Evolutionary conservation across 2,888 invertebrate species (phyloP).

Genomic region (Schizotus pectinicornis): DNA sequence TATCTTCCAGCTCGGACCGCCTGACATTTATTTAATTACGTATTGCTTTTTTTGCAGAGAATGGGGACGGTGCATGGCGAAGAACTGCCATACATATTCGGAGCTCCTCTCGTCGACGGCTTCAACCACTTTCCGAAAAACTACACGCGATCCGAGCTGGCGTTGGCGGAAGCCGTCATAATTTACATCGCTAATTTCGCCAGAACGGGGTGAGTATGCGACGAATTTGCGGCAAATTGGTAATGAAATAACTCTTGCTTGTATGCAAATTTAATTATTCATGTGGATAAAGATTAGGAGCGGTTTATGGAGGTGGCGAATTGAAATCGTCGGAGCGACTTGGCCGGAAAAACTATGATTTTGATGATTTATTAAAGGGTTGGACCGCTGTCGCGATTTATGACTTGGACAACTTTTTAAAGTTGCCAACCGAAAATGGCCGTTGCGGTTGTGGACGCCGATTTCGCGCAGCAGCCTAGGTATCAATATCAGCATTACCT

Average conservation of each 20-base stretch:
- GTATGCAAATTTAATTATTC: conserved; percentile 16
- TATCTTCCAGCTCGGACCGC: neutral
- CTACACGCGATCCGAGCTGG: conserved; percentile 86
- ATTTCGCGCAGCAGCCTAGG: no score
- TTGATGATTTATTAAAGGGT: no score
- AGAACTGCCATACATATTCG: conserved; percentile 89
- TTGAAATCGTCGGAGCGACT: conserved; percentile 1
- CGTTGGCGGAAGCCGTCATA: conserved; percentile 86
- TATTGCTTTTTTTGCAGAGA: conserved; percentile 63
- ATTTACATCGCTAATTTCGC: conserved; percentile 89
- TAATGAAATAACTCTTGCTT: conserved; percentile 3
- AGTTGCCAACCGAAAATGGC: no score
- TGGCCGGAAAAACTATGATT: neutral
- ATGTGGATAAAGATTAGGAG: neutral
- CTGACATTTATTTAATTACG: neutral
- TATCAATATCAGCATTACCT: no score
- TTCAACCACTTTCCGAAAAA: conserved; percentile 84
- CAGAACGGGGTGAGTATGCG: conserved; percentile 78
- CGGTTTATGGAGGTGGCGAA: neutral
- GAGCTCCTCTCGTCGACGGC: conserved; percentile 86
- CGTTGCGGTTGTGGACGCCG: no score
- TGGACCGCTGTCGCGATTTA: no score
- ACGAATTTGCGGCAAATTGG: neutral
- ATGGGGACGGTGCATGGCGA: conserved; percentile 94
- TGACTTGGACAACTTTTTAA: no score